Percentiles rank a stretch among this genome's conserved stretches.
Evolutionary conservation across 2,113 vertebrate species (phyloP).

Genomic region (Aix galericulata): DNA sequence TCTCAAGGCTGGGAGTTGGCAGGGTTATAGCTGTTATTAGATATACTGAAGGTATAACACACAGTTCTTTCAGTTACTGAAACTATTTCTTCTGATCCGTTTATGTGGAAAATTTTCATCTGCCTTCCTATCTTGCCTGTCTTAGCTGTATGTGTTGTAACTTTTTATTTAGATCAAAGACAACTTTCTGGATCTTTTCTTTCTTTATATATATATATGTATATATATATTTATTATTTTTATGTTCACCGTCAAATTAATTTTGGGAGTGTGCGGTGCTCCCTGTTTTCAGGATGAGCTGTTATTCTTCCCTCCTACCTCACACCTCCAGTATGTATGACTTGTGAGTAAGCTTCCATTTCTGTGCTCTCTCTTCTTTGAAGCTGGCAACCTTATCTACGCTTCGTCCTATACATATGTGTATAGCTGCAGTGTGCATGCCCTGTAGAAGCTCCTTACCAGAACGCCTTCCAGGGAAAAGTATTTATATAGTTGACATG

Average conservation of each 20-base stretch:
- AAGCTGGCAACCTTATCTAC: conserved; percentile 30
- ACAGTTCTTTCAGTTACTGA: neutral
- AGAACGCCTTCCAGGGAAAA: neutral
- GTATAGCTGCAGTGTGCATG: neutral
- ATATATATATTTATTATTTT: neutral
- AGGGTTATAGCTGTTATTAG: neutral
- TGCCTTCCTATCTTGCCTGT: neutral
- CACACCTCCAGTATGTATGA: conserved; percentile 60
- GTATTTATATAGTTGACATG: neutral
- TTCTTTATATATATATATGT: neutral
- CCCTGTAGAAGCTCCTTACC: neutral
- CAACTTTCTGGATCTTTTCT: neutral
- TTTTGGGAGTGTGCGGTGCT: neutral
- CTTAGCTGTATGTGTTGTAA: neutral
- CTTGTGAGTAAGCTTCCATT: conserved; percentile 68
- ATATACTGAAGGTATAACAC: neutral
- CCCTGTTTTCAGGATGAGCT: conserved; percentile 57
- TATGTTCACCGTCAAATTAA: conserved; percentile 6
- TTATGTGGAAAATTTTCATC: conserved; percentile 21
- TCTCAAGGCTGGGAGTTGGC: neutral
- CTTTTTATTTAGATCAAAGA: conserved; percentile 3
- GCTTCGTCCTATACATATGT: neutral
- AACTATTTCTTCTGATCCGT: conserved; percentile 11
- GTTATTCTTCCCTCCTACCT: conserved; percentile 61
- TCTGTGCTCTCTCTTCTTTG: conserved; percentile 48